Percentiles rank a stretch among this genome's conserved stretches.
These are phyloP conservation scores for Miichthys miiuy DNA, from an alignment of 2,797 vertebrate genomes.

Conservation along the genomic window DNA sequence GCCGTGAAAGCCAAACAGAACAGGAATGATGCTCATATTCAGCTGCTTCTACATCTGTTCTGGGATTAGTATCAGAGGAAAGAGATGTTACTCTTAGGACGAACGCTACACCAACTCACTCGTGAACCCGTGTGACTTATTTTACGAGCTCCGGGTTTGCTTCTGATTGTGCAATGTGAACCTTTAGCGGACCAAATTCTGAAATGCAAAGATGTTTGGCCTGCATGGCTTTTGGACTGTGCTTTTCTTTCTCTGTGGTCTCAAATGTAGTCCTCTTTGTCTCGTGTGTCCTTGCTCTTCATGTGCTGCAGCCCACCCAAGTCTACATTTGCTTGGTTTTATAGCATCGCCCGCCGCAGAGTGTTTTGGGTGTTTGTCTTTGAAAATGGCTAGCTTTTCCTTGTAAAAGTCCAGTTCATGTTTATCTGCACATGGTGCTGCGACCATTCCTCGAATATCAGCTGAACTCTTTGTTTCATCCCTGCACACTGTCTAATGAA, in stretches of 20 bases:
- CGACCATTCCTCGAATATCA: neutral
- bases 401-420: slow-evolving; percentile 2
- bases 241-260: slow-evolving; percentile 53
- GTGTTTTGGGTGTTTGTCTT: slow-evolving; percentile 28
- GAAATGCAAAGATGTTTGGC: neutral
- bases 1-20: neutral
- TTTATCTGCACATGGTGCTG: slow-evolving; percentile 10
- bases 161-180: neutral
- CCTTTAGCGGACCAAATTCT: neutral
- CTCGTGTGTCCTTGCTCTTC: slow-evolving; percentile 39
- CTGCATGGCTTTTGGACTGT: slow-evolving; percentile 74
- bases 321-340: neutral
- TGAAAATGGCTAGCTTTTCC: slow-evolving; percentile 13
- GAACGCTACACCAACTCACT: neutral
- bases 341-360: slow-evolving; percentile 1
- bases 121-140: neutral
- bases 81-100: neutral
- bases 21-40: neutral
- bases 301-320: slow-evolving; percentile 35
- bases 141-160: neutral
- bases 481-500: slow-evolving; percentile 7
- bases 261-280: slow-evolving; percentile 36
- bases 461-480: slow-evolving; percentile 49
- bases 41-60: neutral
- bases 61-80: neutral